Conservation (phyloP, 2,888 invertebrate genomes). For the Hypolimnas misippus region DNA sequence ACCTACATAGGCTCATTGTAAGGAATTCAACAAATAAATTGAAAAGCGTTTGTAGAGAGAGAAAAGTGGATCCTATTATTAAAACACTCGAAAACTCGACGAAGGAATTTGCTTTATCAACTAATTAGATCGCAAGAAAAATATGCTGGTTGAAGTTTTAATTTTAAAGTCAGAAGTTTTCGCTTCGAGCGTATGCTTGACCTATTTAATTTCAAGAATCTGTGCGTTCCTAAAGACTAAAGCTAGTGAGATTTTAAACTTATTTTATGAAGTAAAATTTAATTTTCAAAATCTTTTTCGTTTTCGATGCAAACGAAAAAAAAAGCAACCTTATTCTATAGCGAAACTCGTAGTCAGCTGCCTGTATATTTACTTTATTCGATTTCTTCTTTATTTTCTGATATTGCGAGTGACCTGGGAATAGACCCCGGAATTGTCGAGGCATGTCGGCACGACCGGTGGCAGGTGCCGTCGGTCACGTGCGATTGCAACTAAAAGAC, state of each 20-base stretch:
- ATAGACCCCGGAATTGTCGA: conserved; percentile 50
- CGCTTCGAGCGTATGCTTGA: conserved; percentile 29
- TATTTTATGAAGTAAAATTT: conserved; percentile 7
- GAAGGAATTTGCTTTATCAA: conserved; percentile 27
- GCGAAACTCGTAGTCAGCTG: background rate
- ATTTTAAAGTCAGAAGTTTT: conserved; percentile 26
- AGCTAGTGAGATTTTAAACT: conserved; percentile 17
- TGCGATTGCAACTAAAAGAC: conserved; percentile 59
- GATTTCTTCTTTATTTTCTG: conserved; percentile 29
- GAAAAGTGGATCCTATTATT: conserved; percentile 43
- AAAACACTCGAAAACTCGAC: conserved; percentile 32
- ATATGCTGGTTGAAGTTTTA: conserved; percentile 19
- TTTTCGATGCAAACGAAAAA: conserved; percentile 7
- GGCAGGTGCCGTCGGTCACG: conserved; percentile 70
- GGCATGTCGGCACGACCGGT: conserved; percentile 61
- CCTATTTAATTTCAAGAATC: conserved; percentile 27
- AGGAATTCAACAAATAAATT: conserved; percentile 54
- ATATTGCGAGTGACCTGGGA: conserved; percentile 45
- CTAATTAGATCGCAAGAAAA: conserved; percentile 31
- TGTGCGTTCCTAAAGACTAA: conserved; percentile 15
- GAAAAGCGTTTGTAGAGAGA: conserved; percentile 48
- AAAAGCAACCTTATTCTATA: background rate
- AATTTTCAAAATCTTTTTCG: background rate
- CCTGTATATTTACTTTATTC: conserved; percentile 18
- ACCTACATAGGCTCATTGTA: conserved; percentile 48